A percentile compares a stretch with the other conserved stretches of the same genome.
Evolutionary conservation across 2,113 vertebrate genomes (phyloP).

Genomic region (Grammomys dolichurus): DNA sequence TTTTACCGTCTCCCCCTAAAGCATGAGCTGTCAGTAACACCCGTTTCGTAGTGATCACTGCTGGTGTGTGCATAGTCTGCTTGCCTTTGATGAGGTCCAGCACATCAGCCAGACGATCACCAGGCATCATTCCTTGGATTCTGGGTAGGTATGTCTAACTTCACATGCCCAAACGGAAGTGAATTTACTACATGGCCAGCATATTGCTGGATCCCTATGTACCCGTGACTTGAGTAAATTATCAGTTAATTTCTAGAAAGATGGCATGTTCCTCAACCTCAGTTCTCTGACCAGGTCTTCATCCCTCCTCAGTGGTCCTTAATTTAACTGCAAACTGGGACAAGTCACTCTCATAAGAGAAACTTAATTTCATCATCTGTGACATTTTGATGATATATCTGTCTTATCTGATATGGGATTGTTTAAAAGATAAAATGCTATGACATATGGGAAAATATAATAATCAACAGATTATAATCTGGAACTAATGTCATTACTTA

Average conservation of each 20-base stretch:
- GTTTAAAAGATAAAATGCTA: background rate
- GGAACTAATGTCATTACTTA: background rate
- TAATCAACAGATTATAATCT: background rate
- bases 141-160: background rate
- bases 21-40: background rate
- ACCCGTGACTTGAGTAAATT: background rate
- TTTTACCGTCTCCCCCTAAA: background rate
- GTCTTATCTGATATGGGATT: background rate
- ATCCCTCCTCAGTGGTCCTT: background rate
- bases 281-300: background rate
- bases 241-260: background rate
- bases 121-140: background rate
- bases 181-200: no score
- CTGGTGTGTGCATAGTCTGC: background rate
- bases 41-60: background rate
- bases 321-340: background rate
- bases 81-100: background rate
- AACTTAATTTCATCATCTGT: conserved; percentile 16
- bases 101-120: background rate
- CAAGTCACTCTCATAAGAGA: background rate
- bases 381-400: background rate
- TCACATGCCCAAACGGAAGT: background rate
- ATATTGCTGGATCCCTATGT: no score
- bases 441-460: background rate
- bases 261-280: background rate